These are phyloP conservation scores for Yoshiicerus persimilis DNA, from an alignment of 1,140 invertebrate species.

Conservation along the genomic window DNA sequence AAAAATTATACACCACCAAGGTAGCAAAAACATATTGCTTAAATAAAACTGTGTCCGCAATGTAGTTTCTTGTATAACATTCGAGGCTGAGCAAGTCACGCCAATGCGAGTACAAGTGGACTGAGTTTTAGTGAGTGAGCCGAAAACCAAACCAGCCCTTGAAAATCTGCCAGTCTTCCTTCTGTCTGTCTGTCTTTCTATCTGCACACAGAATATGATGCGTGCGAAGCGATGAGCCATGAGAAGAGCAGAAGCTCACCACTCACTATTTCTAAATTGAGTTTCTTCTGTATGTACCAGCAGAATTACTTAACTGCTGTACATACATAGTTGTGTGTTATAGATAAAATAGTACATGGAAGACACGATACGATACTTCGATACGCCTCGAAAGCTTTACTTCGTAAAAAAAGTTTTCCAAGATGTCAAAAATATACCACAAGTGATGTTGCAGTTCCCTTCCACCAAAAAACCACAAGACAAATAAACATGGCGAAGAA, in stretches of 20 bases:
- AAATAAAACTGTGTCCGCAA: neutral
- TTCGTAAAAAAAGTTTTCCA: conserved; percentile 24
- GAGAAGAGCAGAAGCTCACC: conserved; percentile 18
- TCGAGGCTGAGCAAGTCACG: neutral
- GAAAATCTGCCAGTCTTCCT: conserved; percentile 20
- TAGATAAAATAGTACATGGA: neutral
- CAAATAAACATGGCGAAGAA: conserved; percentile 36
- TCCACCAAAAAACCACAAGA: conserved; percentile 40
- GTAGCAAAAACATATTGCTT: neutral
- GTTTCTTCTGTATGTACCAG: neutral
- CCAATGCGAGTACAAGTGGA: neutral
- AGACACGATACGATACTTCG: neutral
- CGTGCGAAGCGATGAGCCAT: conserved; percentile 32
- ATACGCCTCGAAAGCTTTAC: neutral
- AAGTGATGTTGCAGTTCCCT: conserved; percentile 33
- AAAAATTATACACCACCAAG: neutral
- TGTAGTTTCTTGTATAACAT: neutral
- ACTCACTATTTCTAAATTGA: conserved; percentile 20
- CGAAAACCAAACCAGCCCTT: neutral
- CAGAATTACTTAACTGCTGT: neutral
- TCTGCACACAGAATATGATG: conserved; percentile 25
- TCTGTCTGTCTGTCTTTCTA: conserved; percentile 2
- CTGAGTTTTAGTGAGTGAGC: neutral
- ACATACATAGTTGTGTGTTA: neutral
- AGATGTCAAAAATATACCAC: conserved; percentile 41